phyloP scores from a whole-genome alignment of 2,113 vertebrate species.

The Semnopithecus entellus region DNA sequence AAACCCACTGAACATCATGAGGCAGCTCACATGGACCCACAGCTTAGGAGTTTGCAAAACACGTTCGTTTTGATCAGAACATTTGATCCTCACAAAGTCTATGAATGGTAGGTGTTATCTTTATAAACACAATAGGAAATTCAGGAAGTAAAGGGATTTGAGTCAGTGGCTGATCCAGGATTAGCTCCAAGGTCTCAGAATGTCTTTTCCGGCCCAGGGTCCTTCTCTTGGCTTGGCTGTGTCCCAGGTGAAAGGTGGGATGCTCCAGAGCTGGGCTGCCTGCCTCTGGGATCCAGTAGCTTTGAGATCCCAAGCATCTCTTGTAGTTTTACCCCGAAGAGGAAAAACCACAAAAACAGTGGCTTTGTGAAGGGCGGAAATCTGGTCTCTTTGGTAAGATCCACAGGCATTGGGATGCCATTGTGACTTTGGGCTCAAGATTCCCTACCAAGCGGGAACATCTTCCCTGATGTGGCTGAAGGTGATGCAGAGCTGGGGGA shows the following conservation, averaged over 20 bases:
- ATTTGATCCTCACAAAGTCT: not conserved
- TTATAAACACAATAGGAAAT: not conserved
- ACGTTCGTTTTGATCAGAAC: too few relatives aligned
- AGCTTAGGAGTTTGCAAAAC: not conserved
- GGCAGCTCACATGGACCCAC: too few relatives aligned
- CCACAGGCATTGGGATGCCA: not conserved
- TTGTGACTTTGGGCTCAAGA: not conserved
- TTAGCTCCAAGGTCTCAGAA: not conserved
- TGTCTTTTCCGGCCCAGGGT: not conserved
- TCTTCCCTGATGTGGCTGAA: not conserved
- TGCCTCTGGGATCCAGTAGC: not conserved
- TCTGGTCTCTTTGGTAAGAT: not conserved
- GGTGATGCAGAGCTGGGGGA: not conserved
- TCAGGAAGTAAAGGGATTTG: not conserved
- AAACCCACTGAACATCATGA: not conserved
- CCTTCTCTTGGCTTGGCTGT: not conserved
- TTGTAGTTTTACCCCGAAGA: not conserved
- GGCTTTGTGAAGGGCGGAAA: not conserved
- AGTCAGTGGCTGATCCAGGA: not conserved
- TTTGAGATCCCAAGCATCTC: not conserved
- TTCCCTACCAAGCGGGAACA: not conserved
- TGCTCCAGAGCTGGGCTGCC: not conserved
- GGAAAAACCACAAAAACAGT: not conserved
- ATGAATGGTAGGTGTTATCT: rapidly evolving
- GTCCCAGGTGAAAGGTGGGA: not conserved